phyloP scores from a whole-genome alignment of 2,888 invertebrate species.

The Chaetogeoica ovagalla region DNA sequence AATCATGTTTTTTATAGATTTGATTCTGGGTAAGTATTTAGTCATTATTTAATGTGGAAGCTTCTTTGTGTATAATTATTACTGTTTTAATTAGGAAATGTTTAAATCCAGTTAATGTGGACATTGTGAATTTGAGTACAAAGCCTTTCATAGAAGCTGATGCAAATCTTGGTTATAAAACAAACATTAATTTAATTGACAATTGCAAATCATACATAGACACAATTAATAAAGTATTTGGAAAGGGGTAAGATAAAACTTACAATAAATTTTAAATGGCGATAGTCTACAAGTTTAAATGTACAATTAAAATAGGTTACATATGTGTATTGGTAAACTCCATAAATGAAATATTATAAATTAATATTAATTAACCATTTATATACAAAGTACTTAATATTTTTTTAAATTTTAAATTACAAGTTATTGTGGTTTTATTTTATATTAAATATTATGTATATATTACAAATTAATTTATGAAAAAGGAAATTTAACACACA shows the following conservation, averaged over 20 bases:
- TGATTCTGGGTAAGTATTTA: constrained; percentile 23
- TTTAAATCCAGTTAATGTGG: constrained; percentile 37
- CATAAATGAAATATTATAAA: too few relatives aligned
- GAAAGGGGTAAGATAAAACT: constrained; percentile 2
- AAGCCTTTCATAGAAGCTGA: constrained; percentile 43
- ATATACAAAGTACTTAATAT: too few relatives aligned
- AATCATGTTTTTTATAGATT: constrained; percentile 43
- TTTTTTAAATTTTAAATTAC: too few relatives aligned
- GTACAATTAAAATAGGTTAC: neutral
- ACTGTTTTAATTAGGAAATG: constrained; percentile 23
- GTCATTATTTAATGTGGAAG: neutral
- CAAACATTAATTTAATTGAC: constrained; percentile 38
- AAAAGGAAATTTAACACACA: too few relatives aligned
- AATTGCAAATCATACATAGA: constrained; percentile 47
- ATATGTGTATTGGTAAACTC: too few relatives aligned
- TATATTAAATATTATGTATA: too few relatives aligned
- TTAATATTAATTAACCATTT: too few relatives aligned
- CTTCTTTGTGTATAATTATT: neutral
- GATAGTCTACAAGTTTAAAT: neutral
- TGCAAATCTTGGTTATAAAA: constrained; percentile 38
- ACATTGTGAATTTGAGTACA: constrained; percentile 41
- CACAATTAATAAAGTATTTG: constrained; percentile 29
- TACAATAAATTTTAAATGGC: neutral
- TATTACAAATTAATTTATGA: too few relatives aligned
- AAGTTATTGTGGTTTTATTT: too few relatives aligned